Conservation (phyloP, 2,797 vertebrate species). For the Argyrosomus regius region DNA sequence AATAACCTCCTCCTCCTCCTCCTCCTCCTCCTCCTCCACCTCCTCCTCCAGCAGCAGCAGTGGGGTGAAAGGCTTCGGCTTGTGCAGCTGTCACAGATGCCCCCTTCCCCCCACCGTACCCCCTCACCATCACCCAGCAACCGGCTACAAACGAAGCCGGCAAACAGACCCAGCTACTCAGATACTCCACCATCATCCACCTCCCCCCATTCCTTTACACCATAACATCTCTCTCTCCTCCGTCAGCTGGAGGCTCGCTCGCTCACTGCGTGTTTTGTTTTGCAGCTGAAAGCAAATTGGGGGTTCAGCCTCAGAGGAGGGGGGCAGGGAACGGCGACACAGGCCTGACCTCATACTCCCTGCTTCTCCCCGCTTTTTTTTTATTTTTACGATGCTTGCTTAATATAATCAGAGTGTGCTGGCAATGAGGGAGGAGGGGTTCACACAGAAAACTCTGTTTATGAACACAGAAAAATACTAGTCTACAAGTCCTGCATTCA, state of each 20-base stretch:
- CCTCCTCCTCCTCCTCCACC: neutral
- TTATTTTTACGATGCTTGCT: neutral
- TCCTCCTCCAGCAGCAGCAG: slow-evolving; percentile 13
- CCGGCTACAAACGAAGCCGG: slow-evolving; percentile 47
- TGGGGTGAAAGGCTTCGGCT: slow-evolving; percentile 18
- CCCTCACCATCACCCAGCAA: slow-evolving; percentile 42
- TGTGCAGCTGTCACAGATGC: slow-evolving; percentile 67
- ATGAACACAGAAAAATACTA: neutral
- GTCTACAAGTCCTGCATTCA: neutral
- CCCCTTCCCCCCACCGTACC: neutral
- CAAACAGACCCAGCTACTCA: slow-evolving; percentile 38
- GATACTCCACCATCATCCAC: neutral
- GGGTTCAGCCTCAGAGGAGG: slow-evolving; percentile 12
- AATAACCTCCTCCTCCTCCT: neutral
- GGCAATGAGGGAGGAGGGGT: slow-evolving; percentile 9
- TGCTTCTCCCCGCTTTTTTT: neutral
- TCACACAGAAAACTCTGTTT: neutral
- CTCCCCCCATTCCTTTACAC: slow-evolving; percentile 24
- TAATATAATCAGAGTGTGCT: slow-evolving; percentile 16
- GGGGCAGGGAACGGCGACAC: neutral
- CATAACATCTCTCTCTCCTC: slow-evolving; percentile 39
- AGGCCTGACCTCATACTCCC: neutral
- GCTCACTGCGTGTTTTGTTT: slow-evolving; percentile 43
- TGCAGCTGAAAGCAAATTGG: slow-evolving; percentile 40
- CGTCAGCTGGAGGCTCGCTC: neutral